Evolutionary conservation across 2,113 vertebrate genomes (phyloP).

Genomic region (Lophotis ruficrista): DNA sequence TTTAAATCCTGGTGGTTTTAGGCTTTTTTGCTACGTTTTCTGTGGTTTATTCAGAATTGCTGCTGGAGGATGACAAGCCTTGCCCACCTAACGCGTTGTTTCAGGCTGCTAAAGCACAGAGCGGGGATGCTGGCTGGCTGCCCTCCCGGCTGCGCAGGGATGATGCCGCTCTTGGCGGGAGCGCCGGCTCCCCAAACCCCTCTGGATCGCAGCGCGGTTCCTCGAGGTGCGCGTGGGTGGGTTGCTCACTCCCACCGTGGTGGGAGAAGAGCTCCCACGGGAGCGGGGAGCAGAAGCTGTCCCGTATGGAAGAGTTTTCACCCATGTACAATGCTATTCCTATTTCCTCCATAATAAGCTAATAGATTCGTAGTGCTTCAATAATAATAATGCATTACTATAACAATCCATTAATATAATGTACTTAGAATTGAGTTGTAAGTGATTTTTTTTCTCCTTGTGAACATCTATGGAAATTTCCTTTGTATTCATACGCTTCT

Average conservation of each 20-base stretch:
- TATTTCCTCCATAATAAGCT: neutral
- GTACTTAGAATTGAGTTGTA: no score
- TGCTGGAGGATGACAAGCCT: no score
- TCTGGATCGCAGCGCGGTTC: fast-evolving
- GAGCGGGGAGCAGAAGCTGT: neutral
- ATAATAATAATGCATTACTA: neutral
- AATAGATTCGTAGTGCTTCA: neutral
- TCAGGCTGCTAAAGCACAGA: no score
- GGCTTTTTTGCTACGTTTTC: no score
- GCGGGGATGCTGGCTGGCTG: no score
- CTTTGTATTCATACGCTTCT: neutral
- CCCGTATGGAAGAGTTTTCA: neutral
- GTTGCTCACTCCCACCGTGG: neutral
- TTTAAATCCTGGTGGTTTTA: no score
- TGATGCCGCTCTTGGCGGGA: no score
- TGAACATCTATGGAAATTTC: neutral
- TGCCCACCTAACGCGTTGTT: no score
- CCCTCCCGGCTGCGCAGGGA: no score
- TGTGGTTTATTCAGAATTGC: no score
- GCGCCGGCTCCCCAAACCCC: no score
- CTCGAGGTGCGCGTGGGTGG: neutral
- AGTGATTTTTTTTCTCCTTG: neutral
- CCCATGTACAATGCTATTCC: no score
- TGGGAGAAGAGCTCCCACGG: neutral
- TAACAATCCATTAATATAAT: neutral